Evolutionary conservation across 2,797 vertebrate species (phyloP).

Genomic region (Hozukius guyotensis): DNA sequence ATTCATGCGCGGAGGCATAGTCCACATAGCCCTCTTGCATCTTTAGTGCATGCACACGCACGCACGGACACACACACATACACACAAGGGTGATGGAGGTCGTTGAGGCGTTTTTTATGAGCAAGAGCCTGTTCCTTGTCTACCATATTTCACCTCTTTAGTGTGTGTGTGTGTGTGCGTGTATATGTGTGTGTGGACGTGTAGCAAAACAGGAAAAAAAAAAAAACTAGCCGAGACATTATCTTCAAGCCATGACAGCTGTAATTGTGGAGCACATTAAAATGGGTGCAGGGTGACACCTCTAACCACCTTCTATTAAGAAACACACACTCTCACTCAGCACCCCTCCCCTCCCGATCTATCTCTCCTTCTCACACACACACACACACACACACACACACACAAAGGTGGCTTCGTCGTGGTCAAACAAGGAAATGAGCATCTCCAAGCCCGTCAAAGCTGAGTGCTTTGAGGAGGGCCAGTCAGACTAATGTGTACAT

Average conservation of each 20-base stretch:
- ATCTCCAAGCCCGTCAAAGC: constrained; percentile 61
- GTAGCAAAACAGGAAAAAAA: constrained; percentile 52
- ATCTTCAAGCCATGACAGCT: constrained; percentile 84
- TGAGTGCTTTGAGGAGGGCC: constrained; percentile 73
- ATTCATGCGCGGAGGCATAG: constrained; percentile 59
- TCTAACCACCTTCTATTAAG: constrained; percentile 82
- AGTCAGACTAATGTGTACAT: constrained; percentile 70
- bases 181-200: constrained; percentile 22
- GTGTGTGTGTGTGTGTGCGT: constrained; percentile 18
- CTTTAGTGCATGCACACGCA: constrained; percentile 44
- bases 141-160: constrained; percentile 77
- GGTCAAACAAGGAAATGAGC: constrained; percentile 77
- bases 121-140: constrained; percentile 68
- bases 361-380: constrained; percentile 9
- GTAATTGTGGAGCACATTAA: constrained; percentile 88
- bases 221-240: constrained; percentile 72
- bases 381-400: constrained; percentile 13
- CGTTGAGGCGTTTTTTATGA: constrained; percentile 87
- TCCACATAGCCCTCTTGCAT: constrained; percentile 26
- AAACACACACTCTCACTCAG: constrained; percentile 65
- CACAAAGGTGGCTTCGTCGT: constrained; percentile 72
- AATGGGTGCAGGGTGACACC: constrained; percentile 83
- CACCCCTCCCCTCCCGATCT: constrained; percentile 42
- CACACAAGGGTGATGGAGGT: constrained; percentile 73
- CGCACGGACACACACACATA: constrained; percentile 11